A percentile compares a stretch with the other conserved stretches of the same genome.
Evolutionary conservation across 2,113 vertebrate genomes (phyloP).

Genomic region (Uropsilus gracilis): DNA sequence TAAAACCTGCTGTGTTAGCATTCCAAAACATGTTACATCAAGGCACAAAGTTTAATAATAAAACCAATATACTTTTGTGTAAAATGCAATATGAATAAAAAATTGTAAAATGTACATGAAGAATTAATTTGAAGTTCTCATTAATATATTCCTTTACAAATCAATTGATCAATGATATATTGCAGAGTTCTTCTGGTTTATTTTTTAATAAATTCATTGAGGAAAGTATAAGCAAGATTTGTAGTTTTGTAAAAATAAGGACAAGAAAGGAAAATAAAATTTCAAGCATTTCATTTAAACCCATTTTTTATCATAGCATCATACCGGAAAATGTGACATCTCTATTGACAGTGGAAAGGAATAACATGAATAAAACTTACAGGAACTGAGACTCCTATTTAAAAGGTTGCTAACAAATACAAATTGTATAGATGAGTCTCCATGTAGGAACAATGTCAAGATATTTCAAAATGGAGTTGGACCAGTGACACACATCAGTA

Average conservation of each 20-base stretch:
- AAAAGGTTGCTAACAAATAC: not conserved
- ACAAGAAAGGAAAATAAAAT: not conserved
- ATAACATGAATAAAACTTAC: not conserved
- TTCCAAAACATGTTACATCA: not conserved
- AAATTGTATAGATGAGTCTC: not conserved
- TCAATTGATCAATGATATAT: not conserved
- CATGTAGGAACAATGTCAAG: not conserved
- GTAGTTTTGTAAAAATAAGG: not conserved
- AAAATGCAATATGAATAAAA: conserved; percentile 30
- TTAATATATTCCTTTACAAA: not conserved
- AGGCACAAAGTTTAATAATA: not conserved
- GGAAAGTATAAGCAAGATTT: not conserved
- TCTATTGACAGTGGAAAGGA: not conserved
- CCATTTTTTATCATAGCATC: not conserved
- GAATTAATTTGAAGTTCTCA: not conserved
- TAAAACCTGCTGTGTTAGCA: not conserved
- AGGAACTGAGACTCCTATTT: not conserved
- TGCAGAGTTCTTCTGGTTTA: not conserved
- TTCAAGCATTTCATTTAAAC: not conserved
- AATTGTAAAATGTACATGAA: not conserved
- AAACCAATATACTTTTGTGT: not conserved
- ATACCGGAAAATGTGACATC: conserved; percentile 8
- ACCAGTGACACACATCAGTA: not conserved
- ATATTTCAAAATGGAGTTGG: conserved; percentile 19
- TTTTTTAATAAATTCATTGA: not conserved